Conservation (phyloP, 35 echinoderm and acorn worm species). For the Hemicentrotus pulcherrimus region DNA sequence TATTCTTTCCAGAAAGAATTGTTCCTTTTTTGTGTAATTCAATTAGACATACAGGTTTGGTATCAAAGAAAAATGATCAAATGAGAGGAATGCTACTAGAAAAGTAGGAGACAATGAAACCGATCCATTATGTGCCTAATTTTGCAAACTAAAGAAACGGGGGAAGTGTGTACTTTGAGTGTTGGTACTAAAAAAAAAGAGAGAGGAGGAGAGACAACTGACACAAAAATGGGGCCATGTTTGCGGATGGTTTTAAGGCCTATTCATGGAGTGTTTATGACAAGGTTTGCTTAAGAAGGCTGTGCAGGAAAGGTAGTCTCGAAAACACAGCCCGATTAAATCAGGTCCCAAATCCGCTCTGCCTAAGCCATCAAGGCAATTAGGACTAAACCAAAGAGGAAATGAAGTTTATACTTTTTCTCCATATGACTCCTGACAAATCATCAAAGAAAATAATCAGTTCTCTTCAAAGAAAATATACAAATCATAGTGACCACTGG, state of each 20-base stretch:
- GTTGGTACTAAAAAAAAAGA: background rate
- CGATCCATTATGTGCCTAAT: background rate
- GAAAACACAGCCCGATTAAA: background rate
- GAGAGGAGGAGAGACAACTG: background rate
- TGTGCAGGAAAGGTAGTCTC: background rate
- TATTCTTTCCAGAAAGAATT: background rate
- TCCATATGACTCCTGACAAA: background rate
- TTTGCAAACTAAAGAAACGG: background rate
- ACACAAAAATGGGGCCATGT: conserved; percentile 16
- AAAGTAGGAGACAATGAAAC: background rate
- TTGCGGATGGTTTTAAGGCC: background rate
- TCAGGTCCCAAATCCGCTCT: background rate
- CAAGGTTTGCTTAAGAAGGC: background rate
- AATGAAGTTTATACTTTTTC: background rate
- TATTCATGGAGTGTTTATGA: background rate
- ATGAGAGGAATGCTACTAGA: background rate
- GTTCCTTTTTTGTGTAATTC: background rate
- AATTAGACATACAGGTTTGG: background rate
- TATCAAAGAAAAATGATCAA: background rate
- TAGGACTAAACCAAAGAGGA: background rate
- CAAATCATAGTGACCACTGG: background rate
- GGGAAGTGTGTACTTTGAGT: background rate
- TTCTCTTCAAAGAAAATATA: background rate
- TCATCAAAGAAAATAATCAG: too few species aligned
- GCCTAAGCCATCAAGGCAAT: too few species aligned